These are phyloP conservation scores for Alloscopus bannaensis DNA, from an alignment of 2,888 invertebrate species.

Conservation along the genomic window DNA sequence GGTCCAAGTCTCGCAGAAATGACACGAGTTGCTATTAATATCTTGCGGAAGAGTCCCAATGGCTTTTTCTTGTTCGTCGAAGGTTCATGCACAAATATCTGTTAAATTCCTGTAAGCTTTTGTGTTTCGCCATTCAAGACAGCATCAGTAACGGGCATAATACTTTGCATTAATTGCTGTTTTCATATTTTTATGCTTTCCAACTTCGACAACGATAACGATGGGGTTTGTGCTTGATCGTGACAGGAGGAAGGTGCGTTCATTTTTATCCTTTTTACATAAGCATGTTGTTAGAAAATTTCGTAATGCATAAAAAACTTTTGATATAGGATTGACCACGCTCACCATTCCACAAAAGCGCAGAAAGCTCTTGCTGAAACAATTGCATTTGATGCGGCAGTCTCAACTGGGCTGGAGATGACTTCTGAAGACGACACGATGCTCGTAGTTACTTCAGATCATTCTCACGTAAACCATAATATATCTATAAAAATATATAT, in stretches of 20 bases:
- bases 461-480: slow-evolving; percentile 86
- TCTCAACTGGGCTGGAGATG: slow-evolving; percentile 79
- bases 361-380: slow-evolving; percentile 86
- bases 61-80: slow-evolving; percentile 88
- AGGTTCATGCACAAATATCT: slow-evolving; percentile 80
- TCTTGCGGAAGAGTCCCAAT: slow-evolving; percentile 80
- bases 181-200: background rate
- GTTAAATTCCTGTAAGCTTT: background rate
- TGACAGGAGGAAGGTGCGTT: slow-evolving; percentile 3
- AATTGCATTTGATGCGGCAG: slow-evolving; percentile 84
- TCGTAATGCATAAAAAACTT: no score
- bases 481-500: no score
- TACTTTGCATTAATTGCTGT: background rate
- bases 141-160: background rate
- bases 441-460: slow-evolving; percentile 87
- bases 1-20: slow-evolving; percentile 86
- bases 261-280: no score
- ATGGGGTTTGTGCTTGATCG: background rate
- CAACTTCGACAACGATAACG: background rate
- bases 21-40: slow-evolving; percentile 85
- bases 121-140: background rate
- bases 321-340: slow-evolving; percentile 79
- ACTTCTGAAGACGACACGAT: slow-evolving; percentile 83
- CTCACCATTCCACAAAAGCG: slow-evolving; percentile 83
- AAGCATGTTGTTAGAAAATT: no score